These are phyloP conservation scores for Abrostola tripartita DNA, from an alignment of 2,888 invertebrate genomes.

Conservation along the genomic window DNA sequence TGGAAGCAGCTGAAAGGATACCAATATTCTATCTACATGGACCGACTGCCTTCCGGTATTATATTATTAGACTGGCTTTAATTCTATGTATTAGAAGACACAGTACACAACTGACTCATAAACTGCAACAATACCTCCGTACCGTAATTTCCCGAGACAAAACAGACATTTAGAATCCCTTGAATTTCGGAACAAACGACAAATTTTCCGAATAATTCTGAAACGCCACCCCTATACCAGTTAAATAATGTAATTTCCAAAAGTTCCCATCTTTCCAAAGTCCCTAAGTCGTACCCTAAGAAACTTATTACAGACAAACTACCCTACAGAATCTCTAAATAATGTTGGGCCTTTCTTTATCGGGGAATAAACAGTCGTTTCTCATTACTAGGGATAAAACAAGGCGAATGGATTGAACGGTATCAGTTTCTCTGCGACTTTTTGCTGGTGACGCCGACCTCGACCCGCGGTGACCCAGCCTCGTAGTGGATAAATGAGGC, in stretches of 20 bases:
- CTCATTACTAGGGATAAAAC: slow-evolving; percentile 36
- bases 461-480: slow-evolving; percentile 45
- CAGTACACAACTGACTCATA: too few species aligned
- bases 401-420: slow-evolving; percentile 30
- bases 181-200: background rate
- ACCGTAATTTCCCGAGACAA: too few species aligned
- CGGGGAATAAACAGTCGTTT: slow-evolving; percentile 28
- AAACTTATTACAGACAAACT: slow-evolving; percentile 35
- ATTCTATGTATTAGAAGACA: too few species aligned
- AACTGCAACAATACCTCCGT: too few species aligned
- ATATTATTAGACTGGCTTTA: too few species aligned
- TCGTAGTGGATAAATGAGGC: slow-evolving; percentile 16
- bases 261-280: slow-evolving; percentile 21
- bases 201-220: background rate
- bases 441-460: slow-evolving; percentile 24
- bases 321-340: slow-evolving; percentile 16
- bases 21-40: too few species aligned
- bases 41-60: too few species aligned
- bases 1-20: too few species aligned
- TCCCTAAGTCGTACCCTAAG: slow-evolving; percentile 22
- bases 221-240: slow-evolving; percentile 19
- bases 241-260: slow-evolving; percentile 16
- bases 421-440: slow-evolving; percentile 27
- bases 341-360: slow-evolving; percentile 28
- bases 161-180: too few species aligned